Conservation (phyloP, 2,888 invertebrate genomes). For the Morpho deidamia region DNA sequence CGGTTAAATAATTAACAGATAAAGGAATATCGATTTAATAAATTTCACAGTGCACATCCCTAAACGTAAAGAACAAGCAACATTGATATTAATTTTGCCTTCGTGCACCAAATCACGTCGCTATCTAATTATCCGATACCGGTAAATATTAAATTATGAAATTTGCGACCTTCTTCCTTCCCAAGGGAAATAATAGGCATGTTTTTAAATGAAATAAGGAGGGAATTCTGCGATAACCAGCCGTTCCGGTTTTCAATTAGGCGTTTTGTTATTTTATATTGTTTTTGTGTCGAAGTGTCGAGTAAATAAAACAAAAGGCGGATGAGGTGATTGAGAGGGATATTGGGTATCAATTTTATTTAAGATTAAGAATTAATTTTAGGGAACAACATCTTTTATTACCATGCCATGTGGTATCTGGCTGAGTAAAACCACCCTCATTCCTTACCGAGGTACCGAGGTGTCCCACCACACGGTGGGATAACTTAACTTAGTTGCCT, state of each 20-base stretch:
- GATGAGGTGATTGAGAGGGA: background rate
- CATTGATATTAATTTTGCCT: slow-evolving; percentile 75
- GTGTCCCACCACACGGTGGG: too few species aligned
- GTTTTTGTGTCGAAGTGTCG: slow-evolving; percentile 14
- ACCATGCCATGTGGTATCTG: too few species aligned
- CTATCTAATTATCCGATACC: slow-evolving; percentile 74
- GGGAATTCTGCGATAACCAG: slow-evolving; percentile 32
- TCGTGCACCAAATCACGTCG: slow-evolving; percentile 72
- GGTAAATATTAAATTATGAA: slow-evolving; percentile 73
- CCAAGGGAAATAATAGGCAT: slow-evolving; percentile 66
- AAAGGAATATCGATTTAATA: too few species aligned
- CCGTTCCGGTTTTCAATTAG: slow-evolving; percentile 32
- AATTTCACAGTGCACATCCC: too few species aligned
- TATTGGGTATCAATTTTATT: background rate
- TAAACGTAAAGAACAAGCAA: slow-evolving; percentile 55
- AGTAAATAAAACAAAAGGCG: slow-evolving; percentile 7
- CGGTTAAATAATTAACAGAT: too few species aligned
- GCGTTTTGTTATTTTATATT: slow-evolving; percentile 18
- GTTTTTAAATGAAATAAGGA: slow-evolving; percentile 69
- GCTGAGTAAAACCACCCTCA: too few species aligned
- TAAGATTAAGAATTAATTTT: background rate
- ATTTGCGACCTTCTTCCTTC: slow-evolving; percentile 59
- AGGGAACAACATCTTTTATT: background rate
- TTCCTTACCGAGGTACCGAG: too few species aligned
- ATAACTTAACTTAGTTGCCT: too few species aligned